Percentiles rank a stretch among this genome's conserved stretches.
These are phyloP conservation scores for Kryphioiulus occultus DNA, from an alignment of 2,888 invertebrate species.

Conservation along the genomic window DNA sequence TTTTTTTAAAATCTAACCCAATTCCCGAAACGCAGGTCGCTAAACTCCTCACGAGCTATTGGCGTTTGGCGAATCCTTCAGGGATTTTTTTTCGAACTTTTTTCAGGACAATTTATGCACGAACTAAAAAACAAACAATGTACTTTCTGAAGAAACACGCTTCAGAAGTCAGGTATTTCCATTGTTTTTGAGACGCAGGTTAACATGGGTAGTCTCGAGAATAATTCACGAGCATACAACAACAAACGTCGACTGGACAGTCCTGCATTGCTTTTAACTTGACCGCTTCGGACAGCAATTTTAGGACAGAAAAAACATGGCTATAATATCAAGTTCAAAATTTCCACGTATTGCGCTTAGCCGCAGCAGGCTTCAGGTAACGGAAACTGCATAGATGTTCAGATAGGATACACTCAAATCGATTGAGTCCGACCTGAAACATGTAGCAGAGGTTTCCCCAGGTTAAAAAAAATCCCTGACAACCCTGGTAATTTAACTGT, in stretches of 20 bases:
- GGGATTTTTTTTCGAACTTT: not conserved
- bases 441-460: no score
- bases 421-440: no score
- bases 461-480: no score
- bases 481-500: no score
- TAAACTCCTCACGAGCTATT: not conserved
- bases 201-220: not conserved
- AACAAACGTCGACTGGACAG: not conserved
- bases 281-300: not conserved
- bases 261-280: not conserved
- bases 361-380: no score
- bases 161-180: constrained; percentile 15
- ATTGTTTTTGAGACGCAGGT: constrained; percentile 10
- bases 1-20: constrained; percentile 26
- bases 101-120: constrained; percentile 18
- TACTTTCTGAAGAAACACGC: not conserved
- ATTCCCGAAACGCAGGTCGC: constrained; percentile 32
- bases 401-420: no score
- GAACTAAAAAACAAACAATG: not conserved
- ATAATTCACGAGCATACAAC: not conserved
- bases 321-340: no score
- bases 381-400: no score
- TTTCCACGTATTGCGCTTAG: no score
- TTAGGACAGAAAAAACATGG: not conserved
- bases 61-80: constrained; percentile 20